Conservation (phyloP, 2,888 invertebrate species). For the Pollenia griseotomentosa region DNA sequence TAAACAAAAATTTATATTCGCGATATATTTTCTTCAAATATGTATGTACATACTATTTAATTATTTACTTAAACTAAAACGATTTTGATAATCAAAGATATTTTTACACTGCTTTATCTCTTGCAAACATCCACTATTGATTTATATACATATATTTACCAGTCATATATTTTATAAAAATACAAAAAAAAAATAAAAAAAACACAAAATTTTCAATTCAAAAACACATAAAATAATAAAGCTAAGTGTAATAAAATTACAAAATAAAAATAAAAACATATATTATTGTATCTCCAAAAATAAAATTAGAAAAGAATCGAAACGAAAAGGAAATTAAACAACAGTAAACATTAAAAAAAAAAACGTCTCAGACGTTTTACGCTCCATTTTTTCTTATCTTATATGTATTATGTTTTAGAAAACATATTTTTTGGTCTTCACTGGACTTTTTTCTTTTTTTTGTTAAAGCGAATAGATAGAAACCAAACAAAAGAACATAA, state of each 20-base stretch:
- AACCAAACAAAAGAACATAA: slow-evolving; percentile 35
- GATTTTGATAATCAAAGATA: background rate
- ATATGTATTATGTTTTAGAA: slow-evolving; percentile 33
- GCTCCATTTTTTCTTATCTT: slow-evolving; percentile 6
- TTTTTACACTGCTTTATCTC: slow-evolving; percentile 32
- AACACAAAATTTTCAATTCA: slow-evolving; percentile 24
- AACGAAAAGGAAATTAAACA: background rate
- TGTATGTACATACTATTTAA: background rate
- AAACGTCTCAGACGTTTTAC: slow-evolving; percentile 54
- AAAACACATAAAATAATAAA: slow-evolving; percentile 39
- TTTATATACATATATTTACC: slow-evolving; percentile 9
- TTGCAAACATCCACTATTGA: slow-evolving; percentile 20
- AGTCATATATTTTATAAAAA: slow-evolving; percentile 5
- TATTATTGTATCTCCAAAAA: slow-evolving; percentile 19
- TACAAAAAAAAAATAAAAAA: background rate
- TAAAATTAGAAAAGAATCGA: slow-evolving; percentile 17
- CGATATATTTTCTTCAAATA: background rate
- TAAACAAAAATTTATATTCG: no score
- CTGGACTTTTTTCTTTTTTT: slow-evolving; percentile 47
- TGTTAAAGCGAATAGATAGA: slow-evolving; percentile 34
- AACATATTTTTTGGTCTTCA: slow-evolving; percentile 63
- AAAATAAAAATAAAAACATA: slow-evolving; percentile 27
- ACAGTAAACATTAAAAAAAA: background rate
- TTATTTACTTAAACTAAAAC: no score
- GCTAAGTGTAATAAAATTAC: slow-evolving; percentile 10